Conservation (phyloP, 2,113 vertebrate genomes). For the Podarcis cretensis region DNA sequence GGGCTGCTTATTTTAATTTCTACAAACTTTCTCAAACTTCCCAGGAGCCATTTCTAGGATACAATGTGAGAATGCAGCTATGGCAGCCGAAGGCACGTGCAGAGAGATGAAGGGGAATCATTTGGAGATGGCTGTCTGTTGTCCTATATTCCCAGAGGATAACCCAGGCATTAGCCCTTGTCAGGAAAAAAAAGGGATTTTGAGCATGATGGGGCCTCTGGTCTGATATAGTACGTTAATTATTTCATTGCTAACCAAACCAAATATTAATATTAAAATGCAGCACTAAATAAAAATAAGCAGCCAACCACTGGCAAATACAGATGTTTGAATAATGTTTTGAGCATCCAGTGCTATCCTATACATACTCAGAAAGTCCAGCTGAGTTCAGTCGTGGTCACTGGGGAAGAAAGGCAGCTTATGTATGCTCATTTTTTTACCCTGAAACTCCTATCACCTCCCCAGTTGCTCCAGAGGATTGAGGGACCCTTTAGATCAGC, state of each 20-base stretch:
- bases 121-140: not conserved
- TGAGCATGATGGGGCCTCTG: too few relatives aligned
- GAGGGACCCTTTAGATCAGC: too few relatives aligned
- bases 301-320: not conserved
- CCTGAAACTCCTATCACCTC: too few relatives aligned
- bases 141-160: not conserved
- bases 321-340: not conserved
- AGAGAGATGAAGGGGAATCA: not conserved
- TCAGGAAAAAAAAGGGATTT: not conserved
- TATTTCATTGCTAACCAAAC: not conserved
- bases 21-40: not conserved
- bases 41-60: not conserved
- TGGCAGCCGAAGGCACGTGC: not conserved
- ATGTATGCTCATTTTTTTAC: too few relatives aligned
- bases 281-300: not conserved
- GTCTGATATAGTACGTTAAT: not conserved
- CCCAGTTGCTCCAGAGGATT: too few relatives aligned
- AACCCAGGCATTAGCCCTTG: not conserved
- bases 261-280: not conserved
- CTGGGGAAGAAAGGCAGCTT: too few relatives aligned
- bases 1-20: not conserved
- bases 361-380: not conserved
- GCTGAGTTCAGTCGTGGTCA: not conserved
- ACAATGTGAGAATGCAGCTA: not conserved
- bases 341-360: not conserved